Base-by-base conservation (phyloP, 2,888 invertebrate genomes). In the Tridacna gigas region DNA sequence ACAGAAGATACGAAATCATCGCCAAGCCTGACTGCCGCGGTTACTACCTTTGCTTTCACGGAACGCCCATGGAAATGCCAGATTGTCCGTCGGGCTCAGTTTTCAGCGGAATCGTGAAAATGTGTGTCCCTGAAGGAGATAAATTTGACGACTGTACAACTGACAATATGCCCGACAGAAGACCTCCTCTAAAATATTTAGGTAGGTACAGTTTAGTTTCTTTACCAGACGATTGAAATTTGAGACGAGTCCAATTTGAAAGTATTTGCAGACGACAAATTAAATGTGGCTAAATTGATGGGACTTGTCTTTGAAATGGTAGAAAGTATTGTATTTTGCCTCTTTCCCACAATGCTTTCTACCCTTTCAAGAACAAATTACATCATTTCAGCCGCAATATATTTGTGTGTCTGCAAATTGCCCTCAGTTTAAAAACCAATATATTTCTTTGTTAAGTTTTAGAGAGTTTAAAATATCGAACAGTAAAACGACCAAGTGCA, bases 71-170 rank as follows among this genome's bases (percentile, higher is more conserved):
- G 5, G 80, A 86, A 74, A 89, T 89, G 90, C 87, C 89, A 4
- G 77, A 79, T 22, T 90, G 90, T 67, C 80, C 78, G 0, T 13
- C 65, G 0, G 86, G 86, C 3, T 79, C 87, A 20, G 71, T 82
- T 13, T 89, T 86, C 80, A 90, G 90, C 69, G 51, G 65, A 20
- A 65, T 26, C 15, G 84, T 73, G 20, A 81, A 86, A 63, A 86
- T 88, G 0, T 90, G 90, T 75, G 90, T 90, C 1, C 80, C 79
- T 11, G 63, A 73, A n/a, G 77, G 75, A 51, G 84, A 85, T 74
- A 71, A 78, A 3, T 83, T 81, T 51, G 83, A 89, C 71, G 90
- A 89, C 63, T 90, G 90, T 51, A 45, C 25, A 0, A 20, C 3
- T 28, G 28, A n/a, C 13, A n/a, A 67, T 26, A 22, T 63, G 9